These are phyloP conservation scores for Prorops nasuta DNA, from an alignment of 1,140 invertebrate species.

Conservation along the genomic window DNA sequence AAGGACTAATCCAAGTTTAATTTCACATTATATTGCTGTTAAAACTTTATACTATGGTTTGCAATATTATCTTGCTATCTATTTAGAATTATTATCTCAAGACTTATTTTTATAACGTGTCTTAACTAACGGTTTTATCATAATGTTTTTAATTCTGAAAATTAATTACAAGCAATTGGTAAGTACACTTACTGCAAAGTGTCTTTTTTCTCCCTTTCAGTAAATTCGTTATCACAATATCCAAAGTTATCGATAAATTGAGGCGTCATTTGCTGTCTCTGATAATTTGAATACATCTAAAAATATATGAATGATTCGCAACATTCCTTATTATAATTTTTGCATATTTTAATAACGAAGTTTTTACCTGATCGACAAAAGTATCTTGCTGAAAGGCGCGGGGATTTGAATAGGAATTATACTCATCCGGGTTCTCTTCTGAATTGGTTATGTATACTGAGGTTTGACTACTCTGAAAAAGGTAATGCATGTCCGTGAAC, in stretches of 20 bases:
- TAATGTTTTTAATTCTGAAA: too few relatives aligned
- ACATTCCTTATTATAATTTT: constrained; percentile 1
- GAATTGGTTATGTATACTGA: constrained; percentile 47
- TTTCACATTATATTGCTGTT: too few relatives aligned
- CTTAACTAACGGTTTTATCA: too few relatives aligned
- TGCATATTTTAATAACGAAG: neutral
- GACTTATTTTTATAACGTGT: too few relatives aligned
- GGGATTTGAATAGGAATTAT: constrained; percentile 59
- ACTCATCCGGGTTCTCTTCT: constrained; percentile 60
- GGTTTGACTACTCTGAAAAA: constrained; percentile 34
- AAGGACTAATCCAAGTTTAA: too few relatives aligned
- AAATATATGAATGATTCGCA: constrained; percentile 13
- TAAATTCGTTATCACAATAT: constrained; percentile 68
- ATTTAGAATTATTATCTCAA: too few relatives aligned
- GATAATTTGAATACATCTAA: constrained; percentile 63
- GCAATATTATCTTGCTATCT: too few relatives aligned
- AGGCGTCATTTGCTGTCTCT: constrained; percentile 62
- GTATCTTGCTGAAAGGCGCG: constrained; percentile 58
- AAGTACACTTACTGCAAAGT: constrained; percentile 50
- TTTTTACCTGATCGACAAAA: neutral
- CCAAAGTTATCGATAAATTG: constrained; percentile 66
- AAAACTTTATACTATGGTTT: too few relatives aligned
- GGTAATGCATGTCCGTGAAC: too few relatives aligned
- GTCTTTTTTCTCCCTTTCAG: constrained; percentile 65
- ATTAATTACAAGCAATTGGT: neutral